phyloP scores from a whole-genome alignment of 2,888 invertebrate species.

The Linnaemya tessellans region DNA sequence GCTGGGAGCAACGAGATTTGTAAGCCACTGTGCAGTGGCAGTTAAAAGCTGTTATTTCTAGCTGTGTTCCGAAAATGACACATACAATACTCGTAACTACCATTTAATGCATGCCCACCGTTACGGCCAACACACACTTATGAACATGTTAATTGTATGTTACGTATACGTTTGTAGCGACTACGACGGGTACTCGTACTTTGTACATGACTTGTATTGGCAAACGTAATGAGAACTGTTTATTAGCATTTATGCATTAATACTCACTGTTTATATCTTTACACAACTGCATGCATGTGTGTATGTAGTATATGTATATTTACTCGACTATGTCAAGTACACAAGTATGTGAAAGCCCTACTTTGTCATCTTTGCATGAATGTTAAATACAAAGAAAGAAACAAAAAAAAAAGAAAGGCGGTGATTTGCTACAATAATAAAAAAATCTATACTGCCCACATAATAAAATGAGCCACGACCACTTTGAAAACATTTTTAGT shows the following conservation, averaged over 20 bases:
- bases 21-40: constrained; percentile 12
- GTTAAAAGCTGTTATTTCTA: constrained; percentile 50
- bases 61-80: constrained; percentile 48
- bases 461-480: constrained; percentile 45
- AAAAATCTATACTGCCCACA: constrained; percentile 28
- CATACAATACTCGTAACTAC: constrained; percentile 7
- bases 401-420: constrained; percentile 47
- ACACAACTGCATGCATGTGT: not conserved
- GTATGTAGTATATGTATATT: not conserved
- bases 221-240: constrained; percentile 18
- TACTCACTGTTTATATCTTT: not conserved
- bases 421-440: constrained; percentile 50
- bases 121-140: not conserved
- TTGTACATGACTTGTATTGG: constrained; percentile 13
- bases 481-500: constrained; percentile 21
- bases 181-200: not conserved
- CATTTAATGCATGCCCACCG: constrained; percentile 5
- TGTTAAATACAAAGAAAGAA: not conserved
- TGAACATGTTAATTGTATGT: constrained; percentile 43
- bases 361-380: constrained; percentile 34
- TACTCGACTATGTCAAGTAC: not conserved
- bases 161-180: constrained; percentile 42
- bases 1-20: not conserved
- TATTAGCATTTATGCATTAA: constrained; percentile 13
- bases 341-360: constrained; percentile 75